These are phyloP conservation scores for Axea sp. DNA, from an alignment of 2,888 invertebrate species.

Conservation along the genomic window DNA sequence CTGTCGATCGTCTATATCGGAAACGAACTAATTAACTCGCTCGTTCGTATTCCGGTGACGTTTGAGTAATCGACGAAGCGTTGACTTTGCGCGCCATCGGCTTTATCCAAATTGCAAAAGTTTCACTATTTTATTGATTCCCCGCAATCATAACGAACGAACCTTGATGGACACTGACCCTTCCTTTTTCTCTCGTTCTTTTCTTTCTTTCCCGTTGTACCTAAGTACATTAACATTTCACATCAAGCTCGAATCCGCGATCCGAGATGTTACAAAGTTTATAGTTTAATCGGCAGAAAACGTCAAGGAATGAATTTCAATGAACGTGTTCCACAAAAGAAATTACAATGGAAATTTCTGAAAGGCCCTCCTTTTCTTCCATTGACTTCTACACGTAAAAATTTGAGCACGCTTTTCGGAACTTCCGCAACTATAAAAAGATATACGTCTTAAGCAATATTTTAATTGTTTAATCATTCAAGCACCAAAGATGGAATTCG, in stretches of 20 bases:
- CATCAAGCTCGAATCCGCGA: constrained; percentile 29
- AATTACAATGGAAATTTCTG: constrained; percentile 25
- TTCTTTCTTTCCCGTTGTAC: not conserved
- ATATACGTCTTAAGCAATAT: no score
- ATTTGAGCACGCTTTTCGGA: no score
- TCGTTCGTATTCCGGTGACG: constrained; percentile 59
- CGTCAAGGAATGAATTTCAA: constrained; percentile 48
- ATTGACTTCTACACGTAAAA: not conserved
- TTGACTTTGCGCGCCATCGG: constrained; percentile 51
- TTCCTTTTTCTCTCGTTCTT: not conserved
- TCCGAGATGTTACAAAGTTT: constrained; percentile 37
- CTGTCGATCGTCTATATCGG: constrained; percentile 50
- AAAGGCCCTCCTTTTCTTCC: not conserved
- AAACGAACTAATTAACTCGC: constrained; percentile 59
- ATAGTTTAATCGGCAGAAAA: constrained; percentile 45
- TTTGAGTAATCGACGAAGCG: constrained; percentile 49
- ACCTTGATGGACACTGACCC: constrained; percentile 28
- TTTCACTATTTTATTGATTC: constrained; percentile 56
- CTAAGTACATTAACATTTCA: constrained; percentile 42
- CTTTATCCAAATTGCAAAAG: constrained; percentile 53
- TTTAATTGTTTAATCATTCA: no score
- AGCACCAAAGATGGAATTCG: no score
- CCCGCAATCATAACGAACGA: constrained; percentile 53
- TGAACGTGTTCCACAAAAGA: constrained; percentile 21
- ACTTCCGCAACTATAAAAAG: no score